Evolutionary conservation across 2,888 invertebrate species (phyloP), one percentile per base, ranked within the genome.

Genomic region (Trissolcus japonicus): DNA sequence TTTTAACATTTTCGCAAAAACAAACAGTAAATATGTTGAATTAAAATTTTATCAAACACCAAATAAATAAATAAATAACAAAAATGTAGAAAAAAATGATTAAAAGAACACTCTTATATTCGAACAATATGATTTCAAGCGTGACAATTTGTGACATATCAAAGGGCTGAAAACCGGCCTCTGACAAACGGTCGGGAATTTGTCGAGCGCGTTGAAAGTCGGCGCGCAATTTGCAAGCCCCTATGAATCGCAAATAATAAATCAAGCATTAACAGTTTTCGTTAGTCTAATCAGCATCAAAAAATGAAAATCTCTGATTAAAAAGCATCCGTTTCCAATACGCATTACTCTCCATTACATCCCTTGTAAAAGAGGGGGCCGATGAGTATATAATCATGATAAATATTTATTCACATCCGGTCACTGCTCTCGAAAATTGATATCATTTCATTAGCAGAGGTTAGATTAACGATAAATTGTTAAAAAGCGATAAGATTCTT

Each of bases 401-500:
- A 72, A 72, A 72, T 65, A 73, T 73, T 65, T 66, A 54, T 72
- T 40, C 53, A 35, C 53, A 51, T 35, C 9, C 35, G 11, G 35
- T 0, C 35, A 35, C 9, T 1, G 35, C 35, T 9, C 11, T 35
- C 35, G 6, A 7, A 56, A 73, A 66, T 73, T 61, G 56, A 73
- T 66, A 73, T 66, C 66, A 66, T 66, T 66, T 66, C 60, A 43
- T 48, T 73, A 50, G 13, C 13, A 60, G 13, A 54, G 50, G 54
- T 67, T 50, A 19, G 67, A 67, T 43, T 41, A 56, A 61, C 66
- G 51, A 56, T 60, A 66, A 66, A 73, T 65, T 54, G 54, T 61
- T 19, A 60, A 67, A 66, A 66, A 56, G 17, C 21, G 74, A 74
- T 74, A 74, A 74, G 74, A 74, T 74, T 74, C 66, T 56, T 55